Conservation (phyloP, 1,140 invertebrate species). For the Lordiphosa collinella region DNA sequence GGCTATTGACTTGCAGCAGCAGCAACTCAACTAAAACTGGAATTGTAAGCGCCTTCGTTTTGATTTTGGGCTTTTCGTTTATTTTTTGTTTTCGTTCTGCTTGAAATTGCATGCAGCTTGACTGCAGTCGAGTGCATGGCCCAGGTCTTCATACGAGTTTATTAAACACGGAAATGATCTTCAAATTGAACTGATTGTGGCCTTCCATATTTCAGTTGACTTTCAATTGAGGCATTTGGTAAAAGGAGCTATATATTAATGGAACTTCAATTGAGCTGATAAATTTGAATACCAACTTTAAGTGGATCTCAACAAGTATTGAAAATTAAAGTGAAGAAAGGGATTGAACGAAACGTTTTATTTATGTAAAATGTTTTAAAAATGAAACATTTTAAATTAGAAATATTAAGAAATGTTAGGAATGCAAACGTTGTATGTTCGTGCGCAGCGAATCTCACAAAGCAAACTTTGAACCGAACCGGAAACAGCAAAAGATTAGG, state of each 20-base stretch:
- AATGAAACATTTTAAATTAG: too few relatives aligned
- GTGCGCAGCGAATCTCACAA: too few relatives aligned
- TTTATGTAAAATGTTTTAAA: too few relatives aligned
- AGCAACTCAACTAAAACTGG: slow-evolving; percentile 46
- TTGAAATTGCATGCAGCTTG: slow-evolving; percentile 27
- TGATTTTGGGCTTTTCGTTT: slow-evolving; percentile 13
- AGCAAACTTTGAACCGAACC: too few relatives aligned
- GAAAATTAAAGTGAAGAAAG: too few relatives aligned
- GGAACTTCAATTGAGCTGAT: slow-evolving; percentile 8
- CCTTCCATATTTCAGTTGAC: slow-evolving; percentile 1
- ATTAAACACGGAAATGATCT: slow-evolving; percentile 3
- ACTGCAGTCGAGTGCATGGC: slow-evolving; percentile 4
- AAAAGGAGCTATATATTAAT: background rate
- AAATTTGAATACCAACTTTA: background rate
- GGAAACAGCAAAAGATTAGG: too few relatives aligned
- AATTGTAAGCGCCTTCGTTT: slow-evolving; percentile 50
- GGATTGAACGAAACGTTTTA: too few relatives aligned
- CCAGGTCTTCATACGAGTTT: background rate
- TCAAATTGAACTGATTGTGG: slow-evolving; percentile 4
- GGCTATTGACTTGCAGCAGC: slow-evolving; percentile 63
- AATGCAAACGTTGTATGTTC: too few relatives aligned
- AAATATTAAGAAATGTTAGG: too few relatives aligned
- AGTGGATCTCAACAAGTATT: too few relatives aligned
- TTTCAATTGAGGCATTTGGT: background rate
- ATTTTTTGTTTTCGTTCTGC: slow-evolving; percentile 35